These are phyloP conservation scores for Nothoprocta perdicaria DNA, from an alignment of 2,113 vertebrate genomes.

Conservation along the genomic window DNA sequence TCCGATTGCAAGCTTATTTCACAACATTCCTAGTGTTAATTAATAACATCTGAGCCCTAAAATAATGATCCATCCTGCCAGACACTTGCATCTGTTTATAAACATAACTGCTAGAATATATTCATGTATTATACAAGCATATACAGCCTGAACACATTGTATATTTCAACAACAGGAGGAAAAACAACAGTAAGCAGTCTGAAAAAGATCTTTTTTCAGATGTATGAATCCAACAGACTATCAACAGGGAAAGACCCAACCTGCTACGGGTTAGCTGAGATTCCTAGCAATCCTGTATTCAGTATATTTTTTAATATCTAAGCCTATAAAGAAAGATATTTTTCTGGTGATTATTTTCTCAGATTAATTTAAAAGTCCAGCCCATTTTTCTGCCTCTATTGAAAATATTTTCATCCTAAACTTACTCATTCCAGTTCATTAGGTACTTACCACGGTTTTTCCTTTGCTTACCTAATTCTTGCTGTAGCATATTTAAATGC, in stretches of 20 bases:
- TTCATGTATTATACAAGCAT: constrained; percentile 31
- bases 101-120: constrained; percentile 56
- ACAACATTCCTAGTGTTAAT: constrained; percentile 64
- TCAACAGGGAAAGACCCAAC: not conserved
- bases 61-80: constrained; percentile 59
- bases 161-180: not conserved
- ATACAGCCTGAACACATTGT: constrained; percentile 6
- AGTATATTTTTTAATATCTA: not conserved
- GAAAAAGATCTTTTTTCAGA: not conserved
- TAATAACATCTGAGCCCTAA: constrained; percentile 66
- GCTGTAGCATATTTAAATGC: not conserved
- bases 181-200: not conserved
- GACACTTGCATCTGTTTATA: constrained; percentile 69
- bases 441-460: not conserved
- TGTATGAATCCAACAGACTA: not conserved
- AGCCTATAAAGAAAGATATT: not conserved
- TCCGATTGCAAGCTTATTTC: constrained; percentile 63
- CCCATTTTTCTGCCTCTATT: not conserved
- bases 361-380: not conserved
- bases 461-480: not conserved
- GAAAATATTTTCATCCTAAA: not conserved
- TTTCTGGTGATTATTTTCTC: not conserved
- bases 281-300: not conserved
- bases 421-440: not conserved
- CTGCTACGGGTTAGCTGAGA: not conserved